phyloP scores from a whole-genome alignment of 2,888 invertebrate genomes.

The Dryocosmus kuriphilus region DNA sequence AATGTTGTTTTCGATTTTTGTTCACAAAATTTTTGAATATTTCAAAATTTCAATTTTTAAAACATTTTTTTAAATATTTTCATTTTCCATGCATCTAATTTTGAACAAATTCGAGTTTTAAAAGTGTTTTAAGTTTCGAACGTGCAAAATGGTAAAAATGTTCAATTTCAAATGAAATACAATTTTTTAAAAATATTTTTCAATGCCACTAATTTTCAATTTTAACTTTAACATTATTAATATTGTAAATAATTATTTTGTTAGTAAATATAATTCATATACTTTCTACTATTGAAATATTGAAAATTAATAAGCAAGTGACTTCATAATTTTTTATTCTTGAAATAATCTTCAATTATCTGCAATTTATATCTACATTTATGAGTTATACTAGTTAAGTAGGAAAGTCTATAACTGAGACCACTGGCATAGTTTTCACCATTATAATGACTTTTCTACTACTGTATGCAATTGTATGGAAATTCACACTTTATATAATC shows the following conservation, averaged over 20 bases:
- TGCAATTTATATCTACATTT: not conserved
- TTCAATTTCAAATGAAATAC: too few relatives aligned
- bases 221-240: too few relatives aligned
- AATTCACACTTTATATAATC: not conserved
- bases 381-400: not conserved
- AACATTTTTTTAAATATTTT: too few relatives aligned
- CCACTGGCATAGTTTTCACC: not conserved
- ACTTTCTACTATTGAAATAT: not conserved
- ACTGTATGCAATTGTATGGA: not conserved
- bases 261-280: not conserved
- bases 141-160: too few relatives aligned
- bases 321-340: not conserved
- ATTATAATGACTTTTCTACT: constrained; percentile 2
- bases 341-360: not conserved
- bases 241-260: not conserved
- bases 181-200: too few relatives aligned
- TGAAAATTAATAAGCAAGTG: not conserved
- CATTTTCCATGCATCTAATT: too few relatives aligned
- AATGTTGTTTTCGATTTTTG: too few relatives aligned
- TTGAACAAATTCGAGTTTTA: too few relatives aligned
- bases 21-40: too few relatives aligned
- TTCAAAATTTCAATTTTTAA: too few relatives aligned
- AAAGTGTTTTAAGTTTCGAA: too few relatives aligned
- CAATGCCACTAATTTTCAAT: too few relatives aligned
- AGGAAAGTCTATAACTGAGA: not conserved